Evolutionary conservation across 2,113 vertebrate genomes (phyloP).

Genomic region (Hystrix brachyura): DNA sequence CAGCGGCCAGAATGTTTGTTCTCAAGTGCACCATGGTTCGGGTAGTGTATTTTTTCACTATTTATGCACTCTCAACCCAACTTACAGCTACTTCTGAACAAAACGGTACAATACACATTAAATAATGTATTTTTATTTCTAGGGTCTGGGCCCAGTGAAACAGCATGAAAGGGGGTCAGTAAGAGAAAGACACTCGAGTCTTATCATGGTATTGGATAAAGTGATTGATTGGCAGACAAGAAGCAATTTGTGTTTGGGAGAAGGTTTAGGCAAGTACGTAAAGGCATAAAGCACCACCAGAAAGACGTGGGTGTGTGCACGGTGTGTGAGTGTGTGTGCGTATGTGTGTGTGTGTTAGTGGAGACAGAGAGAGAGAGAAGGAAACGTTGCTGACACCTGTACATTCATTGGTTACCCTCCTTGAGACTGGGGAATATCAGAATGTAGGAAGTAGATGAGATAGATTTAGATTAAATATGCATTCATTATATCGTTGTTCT

Average conservation of each 20-base stretch:
- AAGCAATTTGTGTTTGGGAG: background rate
- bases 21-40: background rate
- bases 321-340: background rate
- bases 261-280: background rate
- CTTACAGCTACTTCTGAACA: background rate
- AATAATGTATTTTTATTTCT: background rate
- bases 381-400: background rate
- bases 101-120: background rate
- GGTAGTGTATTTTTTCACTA: background rate
- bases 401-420: background rate
- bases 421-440: background rate
- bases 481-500: background rate
- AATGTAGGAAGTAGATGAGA: background rate
- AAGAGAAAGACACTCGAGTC: background rate
- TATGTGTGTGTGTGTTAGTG: background rate
- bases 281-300: background rate
- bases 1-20: background rate
- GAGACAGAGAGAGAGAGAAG: no score
- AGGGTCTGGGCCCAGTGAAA: background rate
- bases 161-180: background rate
- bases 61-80: background rate
- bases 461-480: background rate
- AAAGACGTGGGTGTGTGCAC: background rate
- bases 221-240: background rate
- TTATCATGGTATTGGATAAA: background rate